Base-by-base conservation (phyloP, 2,113 vertebrate genomes). In the Solea senegalensis region DNA sequence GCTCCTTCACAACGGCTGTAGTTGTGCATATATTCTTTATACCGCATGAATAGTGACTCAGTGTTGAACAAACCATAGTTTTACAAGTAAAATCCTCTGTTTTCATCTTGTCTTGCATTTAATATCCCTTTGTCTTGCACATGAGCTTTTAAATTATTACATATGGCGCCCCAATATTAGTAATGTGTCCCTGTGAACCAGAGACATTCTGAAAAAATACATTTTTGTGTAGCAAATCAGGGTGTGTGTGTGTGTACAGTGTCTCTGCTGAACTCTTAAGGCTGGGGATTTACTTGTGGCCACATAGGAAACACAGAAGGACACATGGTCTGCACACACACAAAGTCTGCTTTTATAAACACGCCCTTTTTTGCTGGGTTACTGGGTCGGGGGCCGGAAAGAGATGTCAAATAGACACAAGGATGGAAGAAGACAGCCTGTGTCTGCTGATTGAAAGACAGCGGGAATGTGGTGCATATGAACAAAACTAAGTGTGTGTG, bases 291-390 rank as follows among this genome's bases (percentile, higher is more conserved):
- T 34, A 34, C 57, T 57, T 52, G 13, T 13, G 49, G 64, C 41
- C 16, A 44, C 60, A 55, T 50, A 80, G 76, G 62, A 86, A 76
- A 48, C 45, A 41, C 39, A 34, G 44, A 43, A 48, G 61, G 71
- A 87, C 73, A 83, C 69, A 81, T 74, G 62, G 68, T 66, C 78
- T 61, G 48, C 65, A 60, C 61, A 67, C 34, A 76, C 43, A 69
- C 57, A 68, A 6, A 57, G 56, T 78, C 9, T 43, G 8, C 41
- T 75, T 55, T 69, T 50, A 57, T 11, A 66, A 60, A 43, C 53
- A 72, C 14, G 9, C 43, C 68, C 64, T 54, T 39, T 78, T 73
- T 69, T 53, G 57, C 51, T 55, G 62, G 69, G 58, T 69, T 40
- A 65, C 44, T 48, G 40, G 59, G 52, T 57, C 16, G 5, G 14